phyloP scores from a whole-genome alignment of 1,140 invertebrate genomes.

The Orchesella cincta region DNA sequence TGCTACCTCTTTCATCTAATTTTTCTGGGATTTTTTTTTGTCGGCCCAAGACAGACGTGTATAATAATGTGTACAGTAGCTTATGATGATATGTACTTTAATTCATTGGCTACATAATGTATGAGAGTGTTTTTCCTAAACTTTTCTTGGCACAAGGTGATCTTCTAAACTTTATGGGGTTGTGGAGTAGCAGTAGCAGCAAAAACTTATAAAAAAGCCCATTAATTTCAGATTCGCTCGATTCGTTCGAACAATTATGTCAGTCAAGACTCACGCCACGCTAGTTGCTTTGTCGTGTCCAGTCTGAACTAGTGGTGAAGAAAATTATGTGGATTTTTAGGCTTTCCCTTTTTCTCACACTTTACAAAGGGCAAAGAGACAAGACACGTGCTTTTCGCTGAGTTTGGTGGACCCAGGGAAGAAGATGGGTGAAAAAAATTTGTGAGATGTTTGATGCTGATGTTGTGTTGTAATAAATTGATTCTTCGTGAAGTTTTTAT shows the following conservation, averaged over 20 bases:
- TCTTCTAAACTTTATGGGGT: neutral
- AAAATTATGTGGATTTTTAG: neutral
- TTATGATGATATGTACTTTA: conserved; percentile 7
- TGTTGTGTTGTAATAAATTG: too few species aligned
- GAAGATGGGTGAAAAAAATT: neutral
- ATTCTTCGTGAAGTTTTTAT: too few species aligned
- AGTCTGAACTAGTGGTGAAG: neutral
- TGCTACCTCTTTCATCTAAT: neutral
- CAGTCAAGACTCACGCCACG: neutral
- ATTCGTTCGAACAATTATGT: conserved; percentile 2
- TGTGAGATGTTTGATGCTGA: too few species aligned
- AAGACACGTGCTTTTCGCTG: neutral
- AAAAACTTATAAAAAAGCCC: neutral
- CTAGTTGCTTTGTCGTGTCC: neutral
- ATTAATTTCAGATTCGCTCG: neutral
- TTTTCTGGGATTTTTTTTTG: neutral
- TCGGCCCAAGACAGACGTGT: neutral
- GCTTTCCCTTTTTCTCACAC: neutral
- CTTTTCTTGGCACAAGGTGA: neutral
- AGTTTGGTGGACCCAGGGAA: neutral
- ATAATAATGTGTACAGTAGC: conserved; percentile 21
- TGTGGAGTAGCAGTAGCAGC: neutral
- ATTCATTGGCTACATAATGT: neutral
- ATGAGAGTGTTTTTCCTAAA: neutral
- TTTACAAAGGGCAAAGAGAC: neutral